Base-by-base conservation (phyloP, 2,888 invertebrate species). In the Ferrisia virgata region DNA sequence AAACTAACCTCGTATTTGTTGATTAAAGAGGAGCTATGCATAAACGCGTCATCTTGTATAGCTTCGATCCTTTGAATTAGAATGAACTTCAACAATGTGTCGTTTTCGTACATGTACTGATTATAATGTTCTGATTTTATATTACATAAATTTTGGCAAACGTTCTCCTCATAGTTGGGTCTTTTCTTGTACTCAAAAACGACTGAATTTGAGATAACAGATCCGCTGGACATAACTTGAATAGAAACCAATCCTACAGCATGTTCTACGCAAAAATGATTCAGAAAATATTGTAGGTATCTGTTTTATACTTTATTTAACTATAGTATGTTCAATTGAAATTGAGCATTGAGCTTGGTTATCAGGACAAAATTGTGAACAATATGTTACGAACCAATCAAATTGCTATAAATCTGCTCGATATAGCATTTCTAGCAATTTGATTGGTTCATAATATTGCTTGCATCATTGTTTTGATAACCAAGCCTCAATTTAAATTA, bases 201-300 rank as follows among this genome's bases (percentile, higher is more conserved):
- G 85, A 96, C 96, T 86, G 96, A 94, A 89, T 96, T 95, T 79
- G 97, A 97, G 86, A 98, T 95, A 85, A 97, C 93, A 87, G 94
- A 94, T 64, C 96, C 96, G 86, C 95, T 96, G 87, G 95, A 94
- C 22, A 96, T 95, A 43, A 98, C 97, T 90, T 97, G 96, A 79
- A 98, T 90, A 1, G 86, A 83, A n/a, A 85, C 85, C 86, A 95
- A 89, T 5, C 97, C 97, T 4, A 95, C 95, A 88, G 95, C 94
- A 88, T 97, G 97, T 58, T 96, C 97, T 94, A 89, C 40, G 90
- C 88, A 84, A 82, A 72, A 47, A 84, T 9, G n/a, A n/a, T n/a
- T n/a, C n/a, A n/a, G n/a, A n/a, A n/a, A n/a, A n/a, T n/a, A n/a
- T n/a, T n/a, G n/a, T n/a, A n/a, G n/a, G n/a, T n/a, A n/a, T n/a